Evolutionary conservation across 1,140 invertebrate species (phyloP).

Genomic region (Muscidifurax raptorellus): DNA sequence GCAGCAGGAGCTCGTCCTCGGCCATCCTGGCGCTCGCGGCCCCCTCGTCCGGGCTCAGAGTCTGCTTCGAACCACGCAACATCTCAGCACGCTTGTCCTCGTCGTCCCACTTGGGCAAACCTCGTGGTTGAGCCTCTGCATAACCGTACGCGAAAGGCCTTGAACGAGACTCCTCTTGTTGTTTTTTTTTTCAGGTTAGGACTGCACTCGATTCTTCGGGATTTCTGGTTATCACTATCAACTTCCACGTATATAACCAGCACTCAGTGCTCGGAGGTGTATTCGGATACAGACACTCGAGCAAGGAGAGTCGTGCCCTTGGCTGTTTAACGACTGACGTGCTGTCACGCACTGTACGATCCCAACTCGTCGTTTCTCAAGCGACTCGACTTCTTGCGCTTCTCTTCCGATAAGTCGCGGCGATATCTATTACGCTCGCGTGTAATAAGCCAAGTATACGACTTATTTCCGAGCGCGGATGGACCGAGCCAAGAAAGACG

Average conservation of each 20-base stretch:
- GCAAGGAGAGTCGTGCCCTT: not conserved
- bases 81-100: slow-evolving; percentile 54
- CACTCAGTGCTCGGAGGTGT: not conserved
- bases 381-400: not conserved
- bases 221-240: not conserved
- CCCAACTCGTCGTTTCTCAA: not conserved
- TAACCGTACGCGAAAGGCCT: slow-evolving; percentile 38
- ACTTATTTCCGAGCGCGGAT: no score
- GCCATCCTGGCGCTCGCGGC: slow-evolving; percentile 62
- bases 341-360: not conserved
- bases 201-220: not conserved
- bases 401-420: not conserved
- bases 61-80: slow-evolving; percentile 48
- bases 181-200: slow-evolving; percentile 23
- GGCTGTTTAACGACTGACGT: not conserved
- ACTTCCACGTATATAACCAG: not conserved
- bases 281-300: not conserved
- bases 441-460: not conserved
- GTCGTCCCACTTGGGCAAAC: slow-evolving; percentile 24
- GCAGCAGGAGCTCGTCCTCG: slow-evolving; percentile 65
- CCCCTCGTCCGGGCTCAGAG: slow-evolving; percentile 52
- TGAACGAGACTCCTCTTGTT: not conserved
- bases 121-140: slow-evolving; percentile 27
- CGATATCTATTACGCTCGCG: not conserved
- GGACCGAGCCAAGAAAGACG: not conserved